These are phyloP conservation scores for Drosophila miranda DNA, from an alignment of 1,140 invertebrate genomes.

Conservation along the genomic window DNA sequence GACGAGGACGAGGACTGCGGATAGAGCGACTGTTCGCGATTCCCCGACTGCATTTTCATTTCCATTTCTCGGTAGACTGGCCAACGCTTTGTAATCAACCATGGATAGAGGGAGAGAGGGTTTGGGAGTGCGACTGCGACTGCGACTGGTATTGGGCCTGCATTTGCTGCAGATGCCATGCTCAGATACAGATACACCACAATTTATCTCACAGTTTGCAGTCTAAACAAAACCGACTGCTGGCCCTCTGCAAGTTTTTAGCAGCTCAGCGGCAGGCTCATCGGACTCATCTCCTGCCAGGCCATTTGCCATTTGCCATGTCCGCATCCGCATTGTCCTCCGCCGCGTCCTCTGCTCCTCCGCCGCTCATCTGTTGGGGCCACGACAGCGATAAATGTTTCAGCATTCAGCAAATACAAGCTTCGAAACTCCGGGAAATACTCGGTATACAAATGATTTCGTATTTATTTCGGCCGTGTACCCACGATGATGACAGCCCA, in stretches of 20 bases:
- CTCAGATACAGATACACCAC: conserved; percentile 74
- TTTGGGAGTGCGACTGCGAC: conserved; percentile 2
- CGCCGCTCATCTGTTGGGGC: conserved; percentile 6
- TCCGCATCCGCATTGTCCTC: conserved; percentile 57
- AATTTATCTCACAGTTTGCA: conserved; percentile 80
- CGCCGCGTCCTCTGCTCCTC: conserved; percentile 9
- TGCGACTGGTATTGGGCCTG: conserved; percentile 1
- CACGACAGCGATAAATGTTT: conserved; percentile 77
- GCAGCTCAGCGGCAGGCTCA: conserved; percentile 58
- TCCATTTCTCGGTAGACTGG: conserved; percentile 68
- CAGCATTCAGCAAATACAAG: conserved; percentile 70
- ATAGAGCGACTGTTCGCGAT: conserved; percentile 14
- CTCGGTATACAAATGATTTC: conserved; percentile 72
- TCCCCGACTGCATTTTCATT: conserved; percentile 66
- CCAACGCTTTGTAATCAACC: conserved; percentile 69
- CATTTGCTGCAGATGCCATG: conserved; percentile 45
- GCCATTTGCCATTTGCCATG: conserved; percentile 75
- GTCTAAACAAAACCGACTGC: conserved; percentile 78
- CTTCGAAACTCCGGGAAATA: conserved; percentile 73
- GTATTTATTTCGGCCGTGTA: conserved; percentile 72
- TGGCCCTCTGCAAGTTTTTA: conserved; percentile 45
- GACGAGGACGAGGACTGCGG: conserved; percentile 7
- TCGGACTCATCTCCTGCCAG: conserved; percentile 63
- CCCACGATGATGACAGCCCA: conserved; percentile 29
- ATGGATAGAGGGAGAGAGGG: conserved; percentile 18